Base-by-base conservation (phyloP, 2,113 vertebrate species). In the Columbina picui region DNA sequence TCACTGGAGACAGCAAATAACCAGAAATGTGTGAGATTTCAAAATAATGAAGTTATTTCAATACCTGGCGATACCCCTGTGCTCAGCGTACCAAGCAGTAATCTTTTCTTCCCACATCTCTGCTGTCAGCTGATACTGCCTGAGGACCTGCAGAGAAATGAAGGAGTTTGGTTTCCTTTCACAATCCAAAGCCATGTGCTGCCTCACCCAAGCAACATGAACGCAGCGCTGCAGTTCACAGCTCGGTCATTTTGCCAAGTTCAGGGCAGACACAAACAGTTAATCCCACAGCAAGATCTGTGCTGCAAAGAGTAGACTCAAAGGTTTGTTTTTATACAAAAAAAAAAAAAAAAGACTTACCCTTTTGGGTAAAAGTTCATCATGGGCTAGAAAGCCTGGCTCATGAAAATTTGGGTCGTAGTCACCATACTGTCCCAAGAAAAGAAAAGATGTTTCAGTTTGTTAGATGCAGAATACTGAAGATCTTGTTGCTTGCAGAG, bases 21-120 rank as follows among this genome's bases (percentile, higher is more conserved):
- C 4, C 50, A 56, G 67, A 77, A 69, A 52, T 0, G 6, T 4
- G 27, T 5, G 14, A 22, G 17, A 26, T 64, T 80, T 78, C n/a
- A 70, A 69, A 65, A 71, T 13, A 71, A 56, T 8, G 7, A 61
- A 32, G 18, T 60, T 4, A 43, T 80, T 60, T 82, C 77, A 38
- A 57, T 98, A 99, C 99, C 99, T 99, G 97, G 99, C 98, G 10
- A 99, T 99, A 21, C 98, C 99, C 96, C 98, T 98, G 97, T 99
- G 99, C 76, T 99, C 99, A 56, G 99, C 99, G 70, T 99, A 99
- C 98, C 99, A 99, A 63, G 99, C 99, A 19, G 99, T 99, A 84
- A 99, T 99, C 96, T 99, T 99, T 90, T 99, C 99, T 93, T 99
- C 99, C 99, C 99, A 99, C 99, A 99, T 99, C 95, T 99, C 99